Evolutionary conservation across 1,140 invertebrate genomes (phyloP).

Genomic region (Tetramorium simillimum): DNA sequence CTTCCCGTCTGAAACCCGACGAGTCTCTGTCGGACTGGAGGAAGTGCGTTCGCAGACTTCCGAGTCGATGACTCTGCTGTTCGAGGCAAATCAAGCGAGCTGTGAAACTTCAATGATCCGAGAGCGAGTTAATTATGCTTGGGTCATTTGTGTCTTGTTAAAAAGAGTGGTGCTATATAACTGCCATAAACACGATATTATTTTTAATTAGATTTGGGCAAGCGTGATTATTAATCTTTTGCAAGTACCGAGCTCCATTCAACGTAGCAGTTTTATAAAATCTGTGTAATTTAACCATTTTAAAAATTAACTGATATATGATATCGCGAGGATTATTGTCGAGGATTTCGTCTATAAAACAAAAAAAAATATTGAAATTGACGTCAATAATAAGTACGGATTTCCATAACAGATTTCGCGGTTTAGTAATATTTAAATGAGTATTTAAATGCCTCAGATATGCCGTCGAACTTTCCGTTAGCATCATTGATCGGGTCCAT

Average conservation of each 20-base stretch:
- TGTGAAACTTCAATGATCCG: constrained; percentile 1
- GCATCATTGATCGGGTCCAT: constrained; percentile 46
- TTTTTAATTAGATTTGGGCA: constrained; percentile 14
- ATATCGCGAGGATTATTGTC: background rate
- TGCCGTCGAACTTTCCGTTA: constrained; percentile 29
- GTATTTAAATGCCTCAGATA: constrained; percentile 22
- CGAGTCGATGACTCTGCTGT: constrained; percentile 53
- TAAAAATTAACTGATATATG: background rate
- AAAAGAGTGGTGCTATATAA: constrained; percentile 12
- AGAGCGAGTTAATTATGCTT: constrained; percentile 53
- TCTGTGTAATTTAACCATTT: background rate
- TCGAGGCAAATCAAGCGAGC: constrained; percentile 35
- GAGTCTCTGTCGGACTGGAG: background rate
- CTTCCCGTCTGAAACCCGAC: constrained; percentile 17
- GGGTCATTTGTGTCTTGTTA: constrained; percentile 25
- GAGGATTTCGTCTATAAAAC: background rate
- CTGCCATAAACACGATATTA: background rate
- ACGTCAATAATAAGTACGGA: background rate
- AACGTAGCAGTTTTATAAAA: background rate
- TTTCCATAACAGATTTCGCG: background rate
- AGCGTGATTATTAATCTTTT: background rate
- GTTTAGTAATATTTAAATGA: background rate
- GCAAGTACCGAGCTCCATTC: background rate
- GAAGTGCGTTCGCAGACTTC: constrained; percentile 20
- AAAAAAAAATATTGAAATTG: background rate